A percentile compares a stretch with the other conserved stretches of the same genome.
Conservation (phyloP, 1,140 invertebrate species). For the Aphaenogaster rudis region DNA sequence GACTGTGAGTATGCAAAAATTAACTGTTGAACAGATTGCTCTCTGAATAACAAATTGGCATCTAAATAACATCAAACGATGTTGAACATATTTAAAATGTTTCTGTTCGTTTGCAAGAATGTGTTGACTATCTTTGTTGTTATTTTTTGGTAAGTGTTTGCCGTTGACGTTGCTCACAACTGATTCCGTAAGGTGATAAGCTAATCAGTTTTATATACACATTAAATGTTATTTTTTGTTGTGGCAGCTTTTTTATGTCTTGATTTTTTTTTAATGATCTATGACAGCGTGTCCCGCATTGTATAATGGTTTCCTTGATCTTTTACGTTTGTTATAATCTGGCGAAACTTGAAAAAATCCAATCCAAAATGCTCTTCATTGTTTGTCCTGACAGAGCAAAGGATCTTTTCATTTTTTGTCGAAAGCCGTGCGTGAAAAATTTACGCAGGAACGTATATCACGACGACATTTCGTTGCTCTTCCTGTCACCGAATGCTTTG, state of each 20-base stretch:
- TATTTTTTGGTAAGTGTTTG: slow-evolving; percentile 35
- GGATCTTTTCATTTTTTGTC: slow-evolving; percentile 25
- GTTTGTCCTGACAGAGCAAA: not conserved
- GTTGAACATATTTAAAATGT: slow-evolving; percentile 41
- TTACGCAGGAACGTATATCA: slow-evolving; percentile 1
- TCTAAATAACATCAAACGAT: slow-evolving; percentile 23
- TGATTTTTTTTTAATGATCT: slow-evolving; percentile 55
- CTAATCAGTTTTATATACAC: slow-evolving; percentile 73
- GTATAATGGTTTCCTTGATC: slow-evolving; percentile 17
- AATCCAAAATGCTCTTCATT: slow-evolving; percentile 21
- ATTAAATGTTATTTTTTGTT: slow-evolving; percentile 70
- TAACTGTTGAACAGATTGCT: slow-evolving; percentile 37
- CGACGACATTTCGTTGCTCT: slow-evolving; percentile 12
- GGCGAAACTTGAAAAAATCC: slow-evolving; percentile 48
- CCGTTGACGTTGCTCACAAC: slow-evolving; percentile 48
- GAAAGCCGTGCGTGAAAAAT: not conserved
- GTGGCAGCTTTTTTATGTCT: slow-evolving; percentile 76
- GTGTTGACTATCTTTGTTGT: slow-evolving; percentile 39
- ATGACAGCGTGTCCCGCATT: slow-evolving; percentile 12
- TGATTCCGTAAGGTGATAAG: slow-evolving; percentile 70
- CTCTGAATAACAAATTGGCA: not conserved
- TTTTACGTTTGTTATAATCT: slow-evolving; percentile 39
- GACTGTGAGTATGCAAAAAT: slow-evolving; percentile 55
- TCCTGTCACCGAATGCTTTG: slow-evolving; percentile 10
- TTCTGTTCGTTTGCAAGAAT: slow-evolving; percentile 34